These are phyloP conservation scores for Ophthalmolycus amberensis DNA, from an alignment of 2,113 vertebrate genomes.

Conservation along the genomic window DNA sequence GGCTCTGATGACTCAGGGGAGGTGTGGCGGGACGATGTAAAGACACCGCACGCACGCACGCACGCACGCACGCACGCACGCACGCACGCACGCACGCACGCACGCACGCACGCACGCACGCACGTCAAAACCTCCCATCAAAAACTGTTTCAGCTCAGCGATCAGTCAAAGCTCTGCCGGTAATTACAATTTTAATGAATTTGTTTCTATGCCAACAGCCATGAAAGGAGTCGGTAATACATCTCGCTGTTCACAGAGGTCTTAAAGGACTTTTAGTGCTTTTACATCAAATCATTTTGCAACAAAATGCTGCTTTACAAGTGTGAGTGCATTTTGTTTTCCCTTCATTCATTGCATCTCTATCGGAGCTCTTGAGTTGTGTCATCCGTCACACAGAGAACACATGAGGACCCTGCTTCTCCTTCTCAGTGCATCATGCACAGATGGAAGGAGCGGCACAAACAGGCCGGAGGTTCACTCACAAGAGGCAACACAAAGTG, in stretches of 20 bases:
- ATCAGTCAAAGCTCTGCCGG: not conserved
- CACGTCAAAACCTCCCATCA: not conserved
- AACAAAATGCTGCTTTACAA: too few relatives aligned
- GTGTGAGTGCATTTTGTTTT: too few relatives aligned
- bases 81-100: constrained; percentile 8
- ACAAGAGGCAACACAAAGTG: too few relatives aligned
- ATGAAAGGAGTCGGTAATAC: not conserved
- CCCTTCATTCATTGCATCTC: too few relatives aligned
- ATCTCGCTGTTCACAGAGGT: not conserved
- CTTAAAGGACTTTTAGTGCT: not conserved
- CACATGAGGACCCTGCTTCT: too few relatives aligned
- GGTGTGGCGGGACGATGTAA: constrained; percentile 28
- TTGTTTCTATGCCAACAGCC: not conserved
- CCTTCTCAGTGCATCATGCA: too few relatives aligned
- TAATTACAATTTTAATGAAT: not conserved
- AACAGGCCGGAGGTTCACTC: too few relatives aligned
- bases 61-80: constrained; percentile 1
- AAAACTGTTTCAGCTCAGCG: not conserved
- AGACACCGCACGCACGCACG: constrained; percentile 2
- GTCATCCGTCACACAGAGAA: too few relatives aligned
- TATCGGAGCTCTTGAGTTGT: too few relatives aligned
- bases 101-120: constrained; percentile 10
- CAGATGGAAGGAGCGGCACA: too few relatives aligned
- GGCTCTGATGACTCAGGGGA: constrained; percentile 56
- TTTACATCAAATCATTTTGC: not conserved